phyloP scores from a whole-genome alignment of 35 echinoderm and acorn worm genomes.

The Ophioderma brevispina region DNA sequence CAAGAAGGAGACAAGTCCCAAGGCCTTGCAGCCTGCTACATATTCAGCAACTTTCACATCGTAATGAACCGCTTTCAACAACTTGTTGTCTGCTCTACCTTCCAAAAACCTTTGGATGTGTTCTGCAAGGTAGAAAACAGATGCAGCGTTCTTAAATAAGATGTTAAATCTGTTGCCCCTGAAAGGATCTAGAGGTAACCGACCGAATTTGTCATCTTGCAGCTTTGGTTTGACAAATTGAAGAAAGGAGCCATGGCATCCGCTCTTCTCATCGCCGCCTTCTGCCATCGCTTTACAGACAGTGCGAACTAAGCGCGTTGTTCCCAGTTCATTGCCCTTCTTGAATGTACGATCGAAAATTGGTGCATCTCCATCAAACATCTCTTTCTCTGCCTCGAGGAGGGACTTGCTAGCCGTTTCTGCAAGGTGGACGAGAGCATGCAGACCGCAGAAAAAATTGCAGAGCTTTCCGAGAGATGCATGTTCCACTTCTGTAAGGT shows the following conservation, averaged over 20 bases:
- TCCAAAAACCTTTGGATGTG: conserved; percentile 6
- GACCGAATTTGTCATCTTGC: conserved; percentile 1
- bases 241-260: conserved; percentile 34
- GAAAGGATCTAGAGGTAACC: conserved; percentile 19
- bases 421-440: conserved; percentile 44
- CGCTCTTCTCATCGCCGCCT: conserved; percentile 47
- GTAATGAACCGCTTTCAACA: conserved; percentile 27
- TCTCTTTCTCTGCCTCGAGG: conserved; percentile 19
- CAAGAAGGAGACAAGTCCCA: conserved; percentile 24
- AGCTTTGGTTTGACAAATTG: neutral
- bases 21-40: conserved; percentile 48
- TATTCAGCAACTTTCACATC: conserved; percentile 27
- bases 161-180: conserved; percentile 52
- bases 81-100: conserved; percentile 7
- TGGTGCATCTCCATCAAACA: neutral
- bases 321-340: conserved; percentile 15
- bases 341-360: conserved; percentile 1
- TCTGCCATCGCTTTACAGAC: conserved; percentile 30
- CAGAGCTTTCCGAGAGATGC: conserved; percentile 32
- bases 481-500: neutral
- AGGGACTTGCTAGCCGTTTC: neutral
- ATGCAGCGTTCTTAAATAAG: conserved; percentile 45
- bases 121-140: conserved; percentile 15
- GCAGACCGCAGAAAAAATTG: conserved; percentile 52
- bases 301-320: conserved; percentile 41